Conservation (phyloP, 2,888 invertebrate genomes). For the Synergus laeviventris region DNA sequence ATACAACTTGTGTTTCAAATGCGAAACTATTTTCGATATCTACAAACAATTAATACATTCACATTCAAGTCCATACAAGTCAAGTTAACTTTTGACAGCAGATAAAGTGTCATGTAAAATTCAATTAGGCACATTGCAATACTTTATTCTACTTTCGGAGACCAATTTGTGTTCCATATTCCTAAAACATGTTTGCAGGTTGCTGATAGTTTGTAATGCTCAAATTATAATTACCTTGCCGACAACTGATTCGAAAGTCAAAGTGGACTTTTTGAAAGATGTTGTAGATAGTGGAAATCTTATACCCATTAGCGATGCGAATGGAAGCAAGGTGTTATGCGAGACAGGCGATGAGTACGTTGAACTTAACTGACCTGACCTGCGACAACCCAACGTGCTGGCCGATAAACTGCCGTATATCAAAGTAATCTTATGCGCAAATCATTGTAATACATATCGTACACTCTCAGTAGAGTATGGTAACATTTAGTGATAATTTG, state of each 20-base stretch:
- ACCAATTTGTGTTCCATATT: not conserved
- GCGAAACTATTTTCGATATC: too few relatives aligned
- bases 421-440: conserved; percentile 63
- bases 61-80: too few relatives aligned
- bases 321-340: conserved; percentile 37
- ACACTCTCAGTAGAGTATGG: conserved; percentile 34
- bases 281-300: conserved; percentile 13
- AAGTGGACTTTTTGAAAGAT: not conserved
- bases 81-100: too few relatives aligned
- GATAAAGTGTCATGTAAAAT: too few relatives aligned
- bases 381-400: conserved; percentile 67
- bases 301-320: conserved; percentile 29
- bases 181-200: not conserved
- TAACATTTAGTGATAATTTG: conserved; percentile 31
- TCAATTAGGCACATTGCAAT: too few relatives aligned
- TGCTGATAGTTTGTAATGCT: not conserved
- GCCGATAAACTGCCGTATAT: conserved; percentile 63
- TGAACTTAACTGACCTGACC: conserved; percentile 72
- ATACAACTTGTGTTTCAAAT: too few relatives aligned
- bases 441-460: conserved; percentile 50
- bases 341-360: conserved; percentile 59
- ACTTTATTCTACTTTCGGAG: too few relatives aligned
- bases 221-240: not conserved
- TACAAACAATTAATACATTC: too few relatives aligned
- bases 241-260: conserved; percentile 28